These are phyloP conservation scores for Cactoblastis cactorum DNA, from an alignment of 2,888 invertebrate genomes.

Conservation along the genomic window DNA sequence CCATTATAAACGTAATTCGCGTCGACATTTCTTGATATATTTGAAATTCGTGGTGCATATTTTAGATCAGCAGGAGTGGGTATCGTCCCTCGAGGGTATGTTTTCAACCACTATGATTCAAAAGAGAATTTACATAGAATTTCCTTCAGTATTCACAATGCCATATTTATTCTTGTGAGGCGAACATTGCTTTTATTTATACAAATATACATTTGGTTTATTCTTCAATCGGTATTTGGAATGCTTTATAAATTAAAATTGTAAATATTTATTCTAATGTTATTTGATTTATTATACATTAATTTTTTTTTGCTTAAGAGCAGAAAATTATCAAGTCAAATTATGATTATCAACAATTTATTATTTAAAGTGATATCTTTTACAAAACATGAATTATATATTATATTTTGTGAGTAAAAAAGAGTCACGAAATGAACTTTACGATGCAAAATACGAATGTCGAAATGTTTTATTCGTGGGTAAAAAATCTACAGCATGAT, in stretches of 20 bases:
- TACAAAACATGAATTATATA: no score
- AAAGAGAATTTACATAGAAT: conserved; percentile 31
- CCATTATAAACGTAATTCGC: conserved; percentile 39
- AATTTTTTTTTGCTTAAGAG: no score
- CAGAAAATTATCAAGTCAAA: no score
- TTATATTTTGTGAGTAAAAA: no score
- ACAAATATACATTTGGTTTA: background rate
- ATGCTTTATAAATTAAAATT: no score
- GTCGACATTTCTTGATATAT: conserved; percentile 38
- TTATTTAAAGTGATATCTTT: no score
- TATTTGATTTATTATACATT: no score
- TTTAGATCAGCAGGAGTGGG: conserved; percentile 37
- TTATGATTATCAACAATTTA: no score
- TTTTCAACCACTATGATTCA: conserved; percentile 37
- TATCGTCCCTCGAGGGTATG: conserved; percentile 29
- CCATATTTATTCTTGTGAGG: background rate
- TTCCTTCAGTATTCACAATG: conserved; percentile 22
- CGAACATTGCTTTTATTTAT: conserved; percentile 3
- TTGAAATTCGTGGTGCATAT: conserved; percentile 48
- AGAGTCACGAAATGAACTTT: no score
- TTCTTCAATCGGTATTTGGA: background rate
- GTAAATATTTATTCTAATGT: no score
- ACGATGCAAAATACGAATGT: background rate
- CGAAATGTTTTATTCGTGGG: background rate
- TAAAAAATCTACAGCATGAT: background rate